These are phyloP conservation scores for Spodoptera picta DNA, from an alignment of 2,888 invertebrate genomes.

Conservation along the genomic window DNA sequence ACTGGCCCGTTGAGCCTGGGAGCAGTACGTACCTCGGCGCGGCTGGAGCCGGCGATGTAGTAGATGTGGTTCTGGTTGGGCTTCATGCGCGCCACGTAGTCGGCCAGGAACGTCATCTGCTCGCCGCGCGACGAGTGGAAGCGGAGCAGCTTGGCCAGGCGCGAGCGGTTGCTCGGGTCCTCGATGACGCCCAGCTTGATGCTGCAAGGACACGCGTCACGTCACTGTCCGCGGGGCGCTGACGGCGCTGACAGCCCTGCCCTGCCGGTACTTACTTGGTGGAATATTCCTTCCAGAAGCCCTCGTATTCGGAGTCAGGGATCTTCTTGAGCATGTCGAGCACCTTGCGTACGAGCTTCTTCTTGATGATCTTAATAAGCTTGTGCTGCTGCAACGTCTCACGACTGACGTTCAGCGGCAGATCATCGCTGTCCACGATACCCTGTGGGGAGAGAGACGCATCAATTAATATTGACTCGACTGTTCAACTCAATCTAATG, in stretches of 20 bases:
- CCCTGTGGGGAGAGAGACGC: slow-evolving; percentile 84
- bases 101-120: slow-evolving; percentile 93
- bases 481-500: too few species aligned
- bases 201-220: slow-evolving; percentile 73
- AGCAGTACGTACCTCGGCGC: slow-evolving; percentile 89
- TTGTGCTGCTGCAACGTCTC: slow-evolving; percentile 99
- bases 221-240: too few species aligned
- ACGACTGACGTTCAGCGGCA: slow-evolving; percentile 99
- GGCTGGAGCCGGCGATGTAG: slow-evolving; percentile 97
- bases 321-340: slow-evolving; percentile 99
- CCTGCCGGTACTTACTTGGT: slow-evolving; percentile 92
- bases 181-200: slow-evolving; percentile 99
- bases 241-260: too few species aligned
- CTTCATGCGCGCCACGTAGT: slow-evolving; percentile 98
- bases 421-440: slow-evolving; percentile 99
- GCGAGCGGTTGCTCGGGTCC: slow-evolving; percentile 98
- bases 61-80: slow-evolving; percentile 97
- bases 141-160: slow-evolving; percentile 97
- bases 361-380: slow-evolving; percentile 99
- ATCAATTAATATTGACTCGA: too few species aligned
- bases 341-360: slow-evolving; percentile 98
- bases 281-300: slow-evolving; percentile 99
- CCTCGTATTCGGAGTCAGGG: slow-evolving; percentile 94
- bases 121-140: slow-evolving; percentile 94
- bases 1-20: too few species aligned